These are phyloP conservation scores for Ctena decussata DNA, from an alignment of 2,888 invertebrate species.

Conservation along the genomic window DNA sequence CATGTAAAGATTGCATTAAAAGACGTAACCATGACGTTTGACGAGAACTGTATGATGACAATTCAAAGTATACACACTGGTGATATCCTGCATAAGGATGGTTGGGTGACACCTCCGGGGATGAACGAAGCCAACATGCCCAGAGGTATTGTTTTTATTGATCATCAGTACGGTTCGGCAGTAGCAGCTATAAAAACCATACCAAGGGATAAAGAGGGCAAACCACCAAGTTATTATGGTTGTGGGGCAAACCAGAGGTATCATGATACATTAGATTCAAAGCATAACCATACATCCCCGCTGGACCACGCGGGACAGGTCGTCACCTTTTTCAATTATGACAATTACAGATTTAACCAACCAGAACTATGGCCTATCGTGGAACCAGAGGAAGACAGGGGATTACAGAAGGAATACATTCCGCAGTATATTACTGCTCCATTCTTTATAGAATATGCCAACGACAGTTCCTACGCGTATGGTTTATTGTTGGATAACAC, in stretches of 20 bases:
- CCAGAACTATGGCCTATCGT: neutral
- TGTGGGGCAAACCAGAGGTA: neutral
- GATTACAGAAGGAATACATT: neutral
- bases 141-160: neutral
- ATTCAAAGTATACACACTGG: neutral
- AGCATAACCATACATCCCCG: neutral
- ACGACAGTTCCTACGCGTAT: neutral
- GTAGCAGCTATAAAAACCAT: neutral
- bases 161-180: neutral
- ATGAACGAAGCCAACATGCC: neutral
- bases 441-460: neutral
- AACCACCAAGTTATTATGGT: neutral
- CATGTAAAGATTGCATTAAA: neutral
- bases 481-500: neutral
- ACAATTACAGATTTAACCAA: neutral
- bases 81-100: neutral
- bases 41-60: neutral
- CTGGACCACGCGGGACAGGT: neutral
- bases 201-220: neutral
- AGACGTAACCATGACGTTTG: neutral
- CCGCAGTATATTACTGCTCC: neutral
- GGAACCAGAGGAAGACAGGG: neutral
- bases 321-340: neutral
- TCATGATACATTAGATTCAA: neutral
- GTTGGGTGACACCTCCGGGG: neutral